Evolutionary conservation across 2,113 vertebrate genomes (phyloP), one percentile per base, ranked within the genome.

Genomic region (Spermophilus dauricus): DNA sequence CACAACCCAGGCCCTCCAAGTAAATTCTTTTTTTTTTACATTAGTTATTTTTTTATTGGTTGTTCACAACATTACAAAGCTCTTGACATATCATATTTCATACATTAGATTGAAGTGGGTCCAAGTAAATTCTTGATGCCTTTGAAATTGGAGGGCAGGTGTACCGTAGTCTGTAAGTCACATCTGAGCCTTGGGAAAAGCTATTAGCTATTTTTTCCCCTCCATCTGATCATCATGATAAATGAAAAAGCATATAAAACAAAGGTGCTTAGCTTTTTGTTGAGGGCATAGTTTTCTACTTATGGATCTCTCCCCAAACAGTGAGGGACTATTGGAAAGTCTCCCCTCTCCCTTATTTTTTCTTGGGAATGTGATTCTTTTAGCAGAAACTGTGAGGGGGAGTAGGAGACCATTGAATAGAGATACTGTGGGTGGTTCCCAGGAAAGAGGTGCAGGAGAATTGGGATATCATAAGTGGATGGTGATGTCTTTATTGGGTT

Each of bases 401-500:
- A 89, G 1, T 45, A 56, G 48, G 48, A 51, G 53, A 75, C 39
- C 48, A 37, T 85, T 91, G 80, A 76, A 72, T 16, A 69, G 63
- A 78, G 70, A 53, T 53, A 34, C 61, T 42, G 28, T 32, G 2
- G 2, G 42, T 51, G 94, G 78, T 85, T 95, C 53, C 77, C 48
- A 65, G 91, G 76, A 45, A 45, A 45, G 45, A 92, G 45, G 85
- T 5, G 14, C 0, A 78, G 72, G 87, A 89, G 77, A 87, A 93
- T 86, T 73, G 34, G 77, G 67, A 45, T 90, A 80, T 92, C 80
- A 14, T 48, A 45, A 84, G 72, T 76, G 96, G 80, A 84, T 67
- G 87, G 95, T 92, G 92, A 67, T 78, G 81, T 80, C 65, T n/a
- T 39, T 11, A 51, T 26, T 89, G 70, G 67, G 58, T 84, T 72